Conservation (phyloP, 2,797 vertebrate species). For the Acanthurus leucopareius region DNA sequence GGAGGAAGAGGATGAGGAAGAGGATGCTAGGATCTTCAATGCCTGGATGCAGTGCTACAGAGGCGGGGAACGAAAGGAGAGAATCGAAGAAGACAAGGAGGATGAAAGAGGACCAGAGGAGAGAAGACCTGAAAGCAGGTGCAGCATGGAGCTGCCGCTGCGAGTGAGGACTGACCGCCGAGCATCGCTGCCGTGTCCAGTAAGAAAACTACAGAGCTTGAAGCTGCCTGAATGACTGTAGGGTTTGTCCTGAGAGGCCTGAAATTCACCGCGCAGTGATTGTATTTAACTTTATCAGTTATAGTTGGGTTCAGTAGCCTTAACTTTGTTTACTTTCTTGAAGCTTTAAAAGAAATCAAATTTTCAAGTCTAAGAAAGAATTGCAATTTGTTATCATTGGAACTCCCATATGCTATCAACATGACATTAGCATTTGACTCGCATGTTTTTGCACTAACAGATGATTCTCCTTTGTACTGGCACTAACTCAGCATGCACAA, state of each 20-base stretch:
- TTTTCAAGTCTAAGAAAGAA: no score
- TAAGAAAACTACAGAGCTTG: slow-evolving; percentile 39
- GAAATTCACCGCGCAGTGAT: background rate
- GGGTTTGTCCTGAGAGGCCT: no score
- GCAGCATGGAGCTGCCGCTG: slow-evolving; percentile 53
- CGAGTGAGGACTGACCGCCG: slow-evolving; percentile 67
- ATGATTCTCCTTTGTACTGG: no score
- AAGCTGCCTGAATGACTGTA: no score
- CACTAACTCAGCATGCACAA: no score
- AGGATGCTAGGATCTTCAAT: slow-evolving; percentile 90
- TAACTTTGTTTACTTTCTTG: background rate
- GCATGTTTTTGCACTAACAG: no score
- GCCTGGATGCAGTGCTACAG: slow-evolving; percentile 91
- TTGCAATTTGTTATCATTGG: no score
- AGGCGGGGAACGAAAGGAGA: slow-evolving; percentile 72
- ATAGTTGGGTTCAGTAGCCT: background rate
- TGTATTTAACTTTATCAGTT: no score
- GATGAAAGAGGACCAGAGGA: slow-evolving; percentile 77
- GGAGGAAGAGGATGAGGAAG: slow-evolving; percentile 88
- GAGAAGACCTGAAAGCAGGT: slow-evolving; percentile 73
- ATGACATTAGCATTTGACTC: no score
- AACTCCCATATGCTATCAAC: no score
- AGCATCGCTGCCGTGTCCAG: slow-evolving; percentile 76
- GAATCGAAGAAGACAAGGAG: slow-evolving; percentile 80
- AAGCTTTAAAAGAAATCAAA: background rate